Evolutionary conservation across 2,113 vertebrate genomes (phyloP).

Genomic region (Salvelinus fontinalis): DNA sequence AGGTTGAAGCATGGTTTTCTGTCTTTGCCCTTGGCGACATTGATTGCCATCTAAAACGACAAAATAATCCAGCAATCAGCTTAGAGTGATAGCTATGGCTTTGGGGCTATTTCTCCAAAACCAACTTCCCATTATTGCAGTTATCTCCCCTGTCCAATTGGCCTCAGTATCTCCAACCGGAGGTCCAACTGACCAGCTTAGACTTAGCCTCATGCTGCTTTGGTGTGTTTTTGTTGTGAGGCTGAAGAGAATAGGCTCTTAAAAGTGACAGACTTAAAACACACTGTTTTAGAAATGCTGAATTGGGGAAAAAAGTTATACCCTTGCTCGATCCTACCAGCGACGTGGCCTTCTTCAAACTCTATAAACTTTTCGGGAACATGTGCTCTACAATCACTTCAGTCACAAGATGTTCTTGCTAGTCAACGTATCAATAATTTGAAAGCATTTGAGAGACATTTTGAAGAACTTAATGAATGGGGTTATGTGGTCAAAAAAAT

Average conservation of each 20-base stretch:
- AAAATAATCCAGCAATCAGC: conserved; percentile 49
- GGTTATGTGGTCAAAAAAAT: background rate
- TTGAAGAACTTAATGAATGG: background rate
- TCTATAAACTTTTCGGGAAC: no score
- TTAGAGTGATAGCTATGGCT: conserved; percentile 31
- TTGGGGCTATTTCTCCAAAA: conserved; percentile 28
- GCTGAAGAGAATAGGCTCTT: background rate
- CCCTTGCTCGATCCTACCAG: background rate
- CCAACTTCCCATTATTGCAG: conserved; percentile 29
- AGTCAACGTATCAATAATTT: no score
- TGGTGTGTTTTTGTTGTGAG: background rate
- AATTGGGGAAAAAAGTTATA: background rate
- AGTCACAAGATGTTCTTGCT: no score
- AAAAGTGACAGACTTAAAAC: background rate
- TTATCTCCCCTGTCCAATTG: conserved; percentile 10
- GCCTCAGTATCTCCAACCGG: conserved; percentile 17
- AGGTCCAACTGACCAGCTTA: background rate
- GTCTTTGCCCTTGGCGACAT: background rate
- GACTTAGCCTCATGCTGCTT: background rate
- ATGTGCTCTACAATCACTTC: no score
- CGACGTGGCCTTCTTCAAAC: no score
- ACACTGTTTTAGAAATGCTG: conserved; percentile 16
- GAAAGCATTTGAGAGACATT: no score
- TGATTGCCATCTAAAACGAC: conserved; percentile 38
- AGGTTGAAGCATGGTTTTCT: conserved; percentile 24